A percentile compares a stretch with the other conserved stretches of the same genome.
Evolutionary conservation across 2,113 vertebrate genomes (phyloP).

Genomic region (Amazona vittata): DNA sequence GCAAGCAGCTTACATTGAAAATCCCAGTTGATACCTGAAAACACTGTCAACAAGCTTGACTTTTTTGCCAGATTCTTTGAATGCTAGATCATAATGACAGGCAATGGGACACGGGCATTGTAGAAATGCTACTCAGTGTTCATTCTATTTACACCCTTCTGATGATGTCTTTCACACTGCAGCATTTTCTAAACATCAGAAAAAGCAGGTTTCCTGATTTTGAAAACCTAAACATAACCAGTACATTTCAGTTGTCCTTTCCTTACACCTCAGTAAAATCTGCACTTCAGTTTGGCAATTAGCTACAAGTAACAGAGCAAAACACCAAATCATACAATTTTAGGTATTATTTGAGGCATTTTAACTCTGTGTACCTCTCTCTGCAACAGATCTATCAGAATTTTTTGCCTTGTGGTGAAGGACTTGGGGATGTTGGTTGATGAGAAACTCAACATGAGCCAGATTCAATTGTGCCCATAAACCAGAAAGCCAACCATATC

Average conservation of each 20-base stretch:
- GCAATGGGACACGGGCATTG: not conserved
- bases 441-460: not conserved
- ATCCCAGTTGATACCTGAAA: not conserved
- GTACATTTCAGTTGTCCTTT: not conserved
- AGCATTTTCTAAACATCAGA: not conserved
- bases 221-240: not conserved
- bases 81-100: not conserved
- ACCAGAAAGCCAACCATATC: not conserved
- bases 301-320: not conserved
- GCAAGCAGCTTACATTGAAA: not conserved
- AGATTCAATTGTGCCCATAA: accelerated
- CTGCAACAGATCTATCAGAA: not conserved
- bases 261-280: not conserved
- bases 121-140: not conserved
- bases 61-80: not conserved
- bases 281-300: not conserved
- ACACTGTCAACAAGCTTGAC: not conserved
- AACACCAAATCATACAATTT: not conserved
- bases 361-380: not conserved
- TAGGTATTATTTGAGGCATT: not conserved
- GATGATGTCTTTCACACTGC: not conserved
- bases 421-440: not conserved
- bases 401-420: not conserved
- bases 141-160: not conserved
- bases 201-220: not conserved